Base-by-base conservation (phyloP, 2,888 invertebrate genomes). In the Acleris laterana region DNA sequence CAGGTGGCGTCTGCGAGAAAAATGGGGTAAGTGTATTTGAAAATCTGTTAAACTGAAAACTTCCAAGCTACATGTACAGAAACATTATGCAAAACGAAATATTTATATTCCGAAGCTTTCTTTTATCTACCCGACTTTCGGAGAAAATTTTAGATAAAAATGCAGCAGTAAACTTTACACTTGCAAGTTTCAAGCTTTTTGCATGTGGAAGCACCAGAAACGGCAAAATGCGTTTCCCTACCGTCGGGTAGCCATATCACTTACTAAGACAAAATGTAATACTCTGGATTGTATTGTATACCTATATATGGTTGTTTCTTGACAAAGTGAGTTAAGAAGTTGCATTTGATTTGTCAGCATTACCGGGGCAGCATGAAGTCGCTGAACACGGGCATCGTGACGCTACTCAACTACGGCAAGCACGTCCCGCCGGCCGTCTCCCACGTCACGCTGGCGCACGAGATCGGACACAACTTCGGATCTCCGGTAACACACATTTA, bases 381-480 rank as follows among this genome's bases (percentile, higher is more conserved):
- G 70, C 93, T 99, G 74, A 99, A 99, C 93, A 99, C 99, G 1
- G 99, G 99, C 67, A 99, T 99, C 80, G 98, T 99, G 69, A 99
- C 99, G 32, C 94, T 99, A 72, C 94, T 99, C 71, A 99, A 99
- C 94, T 99, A 99, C 93, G 99, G 99, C 68, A 98, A 98, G 89
- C 97, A 98, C 88, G 99, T 99, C 70, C 98, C 99, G 68, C 98
- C 99, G n/a, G 98, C 99, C 61, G 99, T 99, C 52, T 98, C 98
- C 13, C 99, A 99, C 90, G 97, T 99, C 73, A 99, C 99, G 4
- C 94, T 99, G 74, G 99, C 99, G 17, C 99, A 99, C 90, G 99
- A 99, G 94, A 98, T 99, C 80, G 99, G 99, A 65, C 99, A 99
- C 93, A 99, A 99, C 93, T 99, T 99, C 85, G 99, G 99, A 72